These are phyloP conservation scores for Danaus chrysippus DNA, from an alignment of 2,888 invertebrate species.

Conservation along the genomic window DNA sequence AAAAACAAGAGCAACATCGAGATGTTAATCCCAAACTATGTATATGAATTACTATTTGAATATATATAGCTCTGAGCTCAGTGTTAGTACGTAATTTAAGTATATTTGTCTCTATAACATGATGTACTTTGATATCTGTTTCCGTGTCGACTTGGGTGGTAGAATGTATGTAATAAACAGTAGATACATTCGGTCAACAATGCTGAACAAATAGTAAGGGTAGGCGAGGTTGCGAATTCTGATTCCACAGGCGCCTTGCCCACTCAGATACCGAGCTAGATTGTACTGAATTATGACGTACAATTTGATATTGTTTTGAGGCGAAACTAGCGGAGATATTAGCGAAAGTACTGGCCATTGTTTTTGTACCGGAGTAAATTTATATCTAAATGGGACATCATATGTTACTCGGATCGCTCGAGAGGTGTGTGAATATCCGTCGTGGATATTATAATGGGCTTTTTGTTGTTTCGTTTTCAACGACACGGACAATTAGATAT, in stretches of 20 bases:
- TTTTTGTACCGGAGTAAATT: slow-evolving; percentile 37
- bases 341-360: slow-evolving; percentile 41
- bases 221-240: slow-evolving; percentile 21
- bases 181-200: neutral
- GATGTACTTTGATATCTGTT: too few species aligned
- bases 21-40: too few species aligned
- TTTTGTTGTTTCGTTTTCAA: neutral
- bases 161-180: neutral
- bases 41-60: too few species aligned
- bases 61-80: too few species aligned
- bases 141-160: neutral
- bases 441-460: slow-evolving; percentile 8
- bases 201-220: slow-evolving; percentile 21
- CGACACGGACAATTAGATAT: too few species aligned
- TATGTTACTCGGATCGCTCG: slow-evolving; percentile 27
- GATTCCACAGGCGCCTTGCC: slow-evolving; percentile 29
- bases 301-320: slow-evolving; percentile 24
- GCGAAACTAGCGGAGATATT: slow-evolving; percentile 34
- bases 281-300: slow-evolving; percentile 50
- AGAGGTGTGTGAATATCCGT: slow-evolving; percentile 22
- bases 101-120: too few species aligned
- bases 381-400: slow-evolving; percentile 38
- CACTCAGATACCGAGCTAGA: slow-evolving; percentile 23
- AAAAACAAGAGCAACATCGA: neutral
- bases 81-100: too few species aligned